phyloP scores from a whole-genome alignment of 2,888 invertebrate genomes.

The Creontiades dilutus region DNA sequence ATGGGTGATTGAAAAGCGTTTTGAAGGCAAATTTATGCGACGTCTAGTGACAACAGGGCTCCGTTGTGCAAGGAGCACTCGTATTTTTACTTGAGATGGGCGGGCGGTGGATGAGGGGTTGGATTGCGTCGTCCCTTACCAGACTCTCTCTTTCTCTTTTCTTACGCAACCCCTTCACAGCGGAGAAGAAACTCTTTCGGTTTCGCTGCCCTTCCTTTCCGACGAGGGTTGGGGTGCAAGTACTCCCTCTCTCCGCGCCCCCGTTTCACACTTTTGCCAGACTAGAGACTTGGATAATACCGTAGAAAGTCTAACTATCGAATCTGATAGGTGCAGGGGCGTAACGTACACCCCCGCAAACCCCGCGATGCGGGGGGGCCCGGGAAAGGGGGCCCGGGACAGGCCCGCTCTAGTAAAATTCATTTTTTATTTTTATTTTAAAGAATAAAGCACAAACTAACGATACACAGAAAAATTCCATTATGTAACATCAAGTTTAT shows the following conservation, averaged over 20 bases:
- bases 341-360: too few species aligned
- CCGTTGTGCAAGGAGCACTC: conserved; percentile 46
- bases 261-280: too few species aligned
- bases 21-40: conserved; percentile 20
- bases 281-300: too few species aligned
- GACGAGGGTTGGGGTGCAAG: conserved; percentile 16
- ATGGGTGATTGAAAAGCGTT: conserved; percentile 7
- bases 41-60: background rate
- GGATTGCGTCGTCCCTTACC: conserved; percentile 48
- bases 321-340: too few species aligned
- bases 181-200: conserved; percentile 34
- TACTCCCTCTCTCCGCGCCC: background rate
- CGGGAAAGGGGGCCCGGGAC: too few species aligned
- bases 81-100: conserved; percentile 38
- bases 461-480: too few species aligned
- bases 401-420: too few species aligned
- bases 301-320: too few species aligned
- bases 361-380: too few species aligned
- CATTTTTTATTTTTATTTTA: too few species aligned
- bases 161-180: conserved; percentile 50
- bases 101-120: conserved; percentile 1
- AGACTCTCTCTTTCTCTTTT: conserved; percentile 64
- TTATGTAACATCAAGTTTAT: too few species aligned
- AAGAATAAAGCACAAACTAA: too few species aligned
- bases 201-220: background rate